Conservation (phyloP, 2,113 vertebrate species). For the Empidonax traillii region DNA sequence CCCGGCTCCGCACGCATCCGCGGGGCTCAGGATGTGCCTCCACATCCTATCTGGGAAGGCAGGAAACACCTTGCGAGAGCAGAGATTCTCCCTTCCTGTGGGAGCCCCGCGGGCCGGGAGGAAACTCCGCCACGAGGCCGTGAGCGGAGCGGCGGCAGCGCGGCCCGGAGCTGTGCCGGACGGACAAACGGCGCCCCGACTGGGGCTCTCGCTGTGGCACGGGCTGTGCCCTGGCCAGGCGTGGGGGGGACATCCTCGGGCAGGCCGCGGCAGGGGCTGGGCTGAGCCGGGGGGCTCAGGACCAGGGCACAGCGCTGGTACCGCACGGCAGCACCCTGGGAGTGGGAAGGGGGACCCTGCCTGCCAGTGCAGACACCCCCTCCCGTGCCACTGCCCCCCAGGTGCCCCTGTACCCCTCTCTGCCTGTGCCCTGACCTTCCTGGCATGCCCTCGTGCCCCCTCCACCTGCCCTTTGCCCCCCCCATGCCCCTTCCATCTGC, state of each 20-base stretch:
- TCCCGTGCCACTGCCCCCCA: not conserved
- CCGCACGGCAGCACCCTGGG: not conserved
- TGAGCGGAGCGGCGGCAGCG: accelerated
- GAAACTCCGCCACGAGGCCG: not conserved
- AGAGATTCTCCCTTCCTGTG: constrained; percentile 35
- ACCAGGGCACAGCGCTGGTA: not conserved
- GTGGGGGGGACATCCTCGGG: not conserved
- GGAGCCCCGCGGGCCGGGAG: not conserved
- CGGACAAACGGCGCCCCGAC: not conserved
- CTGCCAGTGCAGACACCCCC: not conserved
- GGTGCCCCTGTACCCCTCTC: not conserved
- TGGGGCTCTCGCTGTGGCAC: not conserved
- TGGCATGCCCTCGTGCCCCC: not conserved
- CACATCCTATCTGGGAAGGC: not conserved
- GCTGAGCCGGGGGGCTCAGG: not conserved
- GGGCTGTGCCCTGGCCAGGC: not conserved
- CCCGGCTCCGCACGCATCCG: not conserved
- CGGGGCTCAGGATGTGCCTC: not conserved
- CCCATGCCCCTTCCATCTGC: not conserved
- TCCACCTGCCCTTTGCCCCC: not conserved
- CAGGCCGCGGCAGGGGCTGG: too few relatives aligned
- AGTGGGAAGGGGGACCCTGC: not conserved
- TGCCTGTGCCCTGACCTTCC: not conserved
- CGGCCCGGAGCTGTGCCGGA: not conserved
- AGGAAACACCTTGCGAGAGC: constrained; percentile 41